These are phyloP conservation scores for Psilopogon haemacephalus DNA, from an alignment of 2,113 vertebrate species.

Conservation along the genomic window DNA sequence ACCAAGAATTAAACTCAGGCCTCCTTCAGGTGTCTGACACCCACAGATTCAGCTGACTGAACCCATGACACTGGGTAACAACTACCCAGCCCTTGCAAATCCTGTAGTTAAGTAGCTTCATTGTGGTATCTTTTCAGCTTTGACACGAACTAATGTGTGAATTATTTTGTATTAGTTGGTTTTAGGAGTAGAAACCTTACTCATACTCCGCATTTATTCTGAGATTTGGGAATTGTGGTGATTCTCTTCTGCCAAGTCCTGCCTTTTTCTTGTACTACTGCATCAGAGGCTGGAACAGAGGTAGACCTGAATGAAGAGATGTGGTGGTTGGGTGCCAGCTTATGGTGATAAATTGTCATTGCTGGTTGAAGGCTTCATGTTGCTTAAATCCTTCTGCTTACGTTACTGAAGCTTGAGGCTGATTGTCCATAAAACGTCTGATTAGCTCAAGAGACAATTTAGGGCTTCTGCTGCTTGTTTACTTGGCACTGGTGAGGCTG, in stretches of 20 bases:
- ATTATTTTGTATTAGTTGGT: background rate
- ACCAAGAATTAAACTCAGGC: too few relatives aligned
- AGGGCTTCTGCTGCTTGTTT: background rate
- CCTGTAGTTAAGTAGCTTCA: rapidly evolving
- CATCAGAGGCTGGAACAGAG: background rate
- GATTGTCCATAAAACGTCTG: rapidly evolving
- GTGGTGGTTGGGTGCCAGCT: too few relatives aligned
- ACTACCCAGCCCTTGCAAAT: background rate
- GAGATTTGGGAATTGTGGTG: background rate
- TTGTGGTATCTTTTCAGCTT: too few relatives aligned
- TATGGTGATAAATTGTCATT: background rate
- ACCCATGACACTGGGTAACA: background rate
- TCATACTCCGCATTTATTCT: rapidly evolving
- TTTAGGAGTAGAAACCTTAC: background rate
- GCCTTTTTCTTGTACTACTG: background rate
- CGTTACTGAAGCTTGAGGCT: background rate
- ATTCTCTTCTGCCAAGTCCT: rapidly evolving
- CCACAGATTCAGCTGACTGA: too few relatives aligned
- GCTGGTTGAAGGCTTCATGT: background rate
- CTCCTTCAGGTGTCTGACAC: too few relatives aligned
- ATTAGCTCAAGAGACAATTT: background rate
- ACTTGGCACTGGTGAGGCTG: too few relatives aligned
- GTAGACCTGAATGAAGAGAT: rapidly evolving
- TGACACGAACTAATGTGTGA: background rate
- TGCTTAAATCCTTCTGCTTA: background rate